Percentiles rank a stretch among this genome's conserved stretches.
These are phyloP conservation scores for Haliclona indistincta DNA, from an alignment of 37 sponge, comb jelly and placozoan genomes.

Conservation along the genomic window DNA sequence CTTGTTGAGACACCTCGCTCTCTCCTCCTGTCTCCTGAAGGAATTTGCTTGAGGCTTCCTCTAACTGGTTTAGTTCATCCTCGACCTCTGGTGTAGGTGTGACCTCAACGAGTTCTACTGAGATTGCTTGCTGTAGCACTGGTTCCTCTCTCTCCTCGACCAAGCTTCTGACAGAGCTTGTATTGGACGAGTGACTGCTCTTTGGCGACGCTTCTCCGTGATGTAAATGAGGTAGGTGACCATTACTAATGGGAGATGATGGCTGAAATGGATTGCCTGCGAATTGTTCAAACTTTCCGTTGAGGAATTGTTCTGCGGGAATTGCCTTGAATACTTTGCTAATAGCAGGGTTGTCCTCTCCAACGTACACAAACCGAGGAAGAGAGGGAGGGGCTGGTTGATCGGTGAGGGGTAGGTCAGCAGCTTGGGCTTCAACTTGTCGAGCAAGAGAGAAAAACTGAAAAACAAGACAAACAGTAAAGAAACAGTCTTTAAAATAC, in stretches of 20 bases:
- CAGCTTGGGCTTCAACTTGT: neutral
- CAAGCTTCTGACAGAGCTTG: neutral
- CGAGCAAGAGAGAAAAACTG: neutral
- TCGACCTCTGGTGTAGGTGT: neutral
- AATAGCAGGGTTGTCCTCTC: neutral
- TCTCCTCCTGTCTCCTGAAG: neutral
- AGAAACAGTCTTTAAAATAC: neutral
- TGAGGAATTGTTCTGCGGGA: neutral
- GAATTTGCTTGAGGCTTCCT: conserved; percentile 31
- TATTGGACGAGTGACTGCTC: neutral
- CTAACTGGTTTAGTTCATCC: conserved; percentile 21
- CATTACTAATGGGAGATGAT: neutral
- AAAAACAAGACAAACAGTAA: conserved; percentile 4
- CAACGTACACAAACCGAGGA: neutral
- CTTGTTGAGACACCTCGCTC: neutral
- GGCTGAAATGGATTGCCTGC: neutral
- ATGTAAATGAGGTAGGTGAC: neutral
- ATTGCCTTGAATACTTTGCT: neutral
- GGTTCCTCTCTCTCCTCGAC: conserved; percentile 26
- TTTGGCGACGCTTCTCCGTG: no score
- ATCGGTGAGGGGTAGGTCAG: neutral
- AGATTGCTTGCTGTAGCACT: neutral
- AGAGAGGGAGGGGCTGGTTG: neutral
- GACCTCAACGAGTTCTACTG: neutral
- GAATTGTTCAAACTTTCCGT: conserved; percentile 3